Evolutionary conservation across 1,140 invertebrate species (phyloP), one percentile per base, ranked within the genome.

Genomic region (Drosophila nigromelanica): DNA sequence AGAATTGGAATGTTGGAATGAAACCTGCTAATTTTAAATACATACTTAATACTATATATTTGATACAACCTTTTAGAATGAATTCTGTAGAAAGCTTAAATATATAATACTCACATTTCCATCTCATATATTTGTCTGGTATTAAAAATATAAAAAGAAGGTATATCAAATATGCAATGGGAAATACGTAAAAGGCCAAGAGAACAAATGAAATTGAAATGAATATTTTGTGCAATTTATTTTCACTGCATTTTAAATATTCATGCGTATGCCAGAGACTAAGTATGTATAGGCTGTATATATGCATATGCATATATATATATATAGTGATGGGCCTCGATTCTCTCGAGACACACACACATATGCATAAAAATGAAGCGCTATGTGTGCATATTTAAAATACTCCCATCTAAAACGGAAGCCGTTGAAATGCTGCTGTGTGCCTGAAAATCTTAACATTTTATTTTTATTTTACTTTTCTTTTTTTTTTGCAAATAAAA

Each of bases 161-260:
- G 4, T 5, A 27, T 73, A 43, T 24, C 51, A 64, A 67, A 51
- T 51, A 56, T 50, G 14, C 37, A 66, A 67, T 43, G 27, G 45
- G 63, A 70, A 63, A 63, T 59, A 35, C 67, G 70, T 62, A 33
- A 76, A 61, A 66, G 18, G 58, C 39, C 47, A 18, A 78, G 75
- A 70, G 27, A 70, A 55, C 55, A 82, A 86, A 76, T 76, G 78
- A 82, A 87, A 87, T 81, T 87, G 82, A 78, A 87, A 87, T 87
- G 69, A 87, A 81, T 87, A 87, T 87, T 87, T 81, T 78, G 72
- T 82, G 68, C 64, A 82, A 78, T 86, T 86, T 76, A 60, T 70
- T 74, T 73, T 27, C 30, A 58, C 14, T 70, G 72, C 66, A 74
- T 60, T 81, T 82, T 79, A 85, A 82, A 85, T 82, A 82, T 82